Percentiles rank a stretch among this genome's conserved stretches.
phyloP scores from a whole-genome alignment of 1,140 invertebrate species.

The Drosophila triauraria region DNA sequence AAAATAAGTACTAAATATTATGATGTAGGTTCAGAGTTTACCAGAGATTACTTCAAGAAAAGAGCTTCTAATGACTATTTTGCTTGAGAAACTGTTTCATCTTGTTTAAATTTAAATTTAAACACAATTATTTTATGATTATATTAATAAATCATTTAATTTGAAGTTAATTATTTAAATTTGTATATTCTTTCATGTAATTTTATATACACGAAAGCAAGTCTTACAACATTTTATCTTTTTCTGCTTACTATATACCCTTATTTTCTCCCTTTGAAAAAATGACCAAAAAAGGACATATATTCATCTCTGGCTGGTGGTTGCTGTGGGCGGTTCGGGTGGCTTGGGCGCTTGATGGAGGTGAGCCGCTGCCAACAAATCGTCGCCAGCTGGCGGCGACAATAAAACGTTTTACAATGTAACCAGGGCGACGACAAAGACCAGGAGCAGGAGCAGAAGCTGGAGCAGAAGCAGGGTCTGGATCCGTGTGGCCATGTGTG shows the following conservation, averaged over 20 bases:
- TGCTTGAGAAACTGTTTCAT: too few species aligned
- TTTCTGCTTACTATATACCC: background rate
- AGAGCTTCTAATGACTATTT: too few species aligned
- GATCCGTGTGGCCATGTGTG: conserved; percentile 58
- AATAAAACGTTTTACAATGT: conserved; percentile 83
- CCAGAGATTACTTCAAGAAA: too few species aligned
- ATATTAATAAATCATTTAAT: background rate
- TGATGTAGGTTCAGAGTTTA: background rate
- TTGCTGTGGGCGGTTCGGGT: conserved; percentile 12
- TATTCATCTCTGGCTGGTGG: conserved; percentile 28
- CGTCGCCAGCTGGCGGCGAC: conserved; percentile 74
- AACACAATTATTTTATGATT: background rate
- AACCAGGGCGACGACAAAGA: conserved; percentile 70
- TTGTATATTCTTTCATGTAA: too few species aligned
- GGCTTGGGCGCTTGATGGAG: conserved; percentile 2
- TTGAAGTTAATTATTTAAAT: background rate
- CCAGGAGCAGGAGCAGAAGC: background rate
- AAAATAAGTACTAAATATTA: background rate
- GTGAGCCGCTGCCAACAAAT: conserved; percentile 63
- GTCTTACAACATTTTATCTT: background rate
- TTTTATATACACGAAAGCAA: too few species aligned
- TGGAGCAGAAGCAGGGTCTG: conserved; percentile 7
- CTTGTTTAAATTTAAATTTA: background rate
- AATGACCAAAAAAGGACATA: background rate
- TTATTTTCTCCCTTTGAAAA: background rate